Conservation (phyloP, 2,113 vertebrate species). For the Catharus minimus region DNA sequence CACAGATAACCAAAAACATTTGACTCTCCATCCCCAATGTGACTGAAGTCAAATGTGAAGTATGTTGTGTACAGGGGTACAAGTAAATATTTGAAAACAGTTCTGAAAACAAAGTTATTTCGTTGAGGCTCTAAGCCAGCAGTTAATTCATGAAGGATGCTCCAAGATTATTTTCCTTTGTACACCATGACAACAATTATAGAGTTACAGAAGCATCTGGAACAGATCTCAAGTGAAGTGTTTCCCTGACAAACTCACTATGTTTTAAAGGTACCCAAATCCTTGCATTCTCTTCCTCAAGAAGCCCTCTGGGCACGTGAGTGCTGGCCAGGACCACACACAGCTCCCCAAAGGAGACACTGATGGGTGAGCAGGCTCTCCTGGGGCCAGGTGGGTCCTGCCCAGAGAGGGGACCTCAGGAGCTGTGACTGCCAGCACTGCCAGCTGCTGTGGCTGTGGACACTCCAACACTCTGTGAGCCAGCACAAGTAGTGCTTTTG, state of each 20-base stretch:
- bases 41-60: slow-evolving; percentile 21
- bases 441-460: background rate
- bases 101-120: slow-evolving; percentile 6
- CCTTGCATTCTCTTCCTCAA: background rate
- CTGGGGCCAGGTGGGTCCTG: background rate
- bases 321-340: background rate
- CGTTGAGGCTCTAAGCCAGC: background rate
- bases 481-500: background rate
- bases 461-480: rapidly evolving
- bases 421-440: background rate
- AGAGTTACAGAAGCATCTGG: slow-evolving; percentile 28
- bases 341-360: background rate
- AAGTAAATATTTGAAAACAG: slow-evolving; percentile 34
- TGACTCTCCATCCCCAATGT: background rate
- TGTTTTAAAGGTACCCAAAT: background rate
- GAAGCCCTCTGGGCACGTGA: rapidly evolving
- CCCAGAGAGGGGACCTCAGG: background rate
- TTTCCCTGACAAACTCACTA: background rate
- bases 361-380: background rate
- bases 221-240: background rate
- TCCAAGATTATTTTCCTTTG: background rate
- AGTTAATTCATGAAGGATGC: slow-evolving; percentile 22
- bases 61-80: background rate
- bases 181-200: background rate
- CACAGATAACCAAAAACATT: slow-evolving; percentile 7